Evolutionary conservation across 2,113 vertebrate genomes (phyloP).

Genomic region (Phalacrocorax brasilianus): DNA sequence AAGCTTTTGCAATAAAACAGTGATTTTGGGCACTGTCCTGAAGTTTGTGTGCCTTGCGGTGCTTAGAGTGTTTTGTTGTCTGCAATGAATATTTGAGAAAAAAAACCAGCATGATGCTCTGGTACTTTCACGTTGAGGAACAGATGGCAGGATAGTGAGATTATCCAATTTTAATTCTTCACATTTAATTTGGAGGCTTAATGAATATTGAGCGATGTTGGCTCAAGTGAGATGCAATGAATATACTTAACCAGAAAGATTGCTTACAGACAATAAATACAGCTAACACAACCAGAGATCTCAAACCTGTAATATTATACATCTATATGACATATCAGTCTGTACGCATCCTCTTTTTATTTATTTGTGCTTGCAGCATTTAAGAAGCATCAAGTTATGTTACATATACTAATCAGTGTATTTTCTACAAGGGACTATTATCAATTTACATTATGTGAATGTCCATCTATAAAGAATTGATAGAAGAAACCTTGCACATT

Average conservation of each 20-base stretch:
- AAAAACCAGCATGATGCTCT: not conserved
- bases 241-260: not conserved
- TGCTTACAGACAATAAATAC: not conserved
- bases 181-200: conserved; percentile 28
- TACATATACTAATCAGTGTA: not conserved
- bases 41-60: not conserved
- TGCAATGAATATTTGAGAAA: not conserved
- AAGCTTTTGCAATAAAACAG: not conserved
- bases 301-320: not conserved
- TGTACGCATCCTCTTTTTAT: not conserved
- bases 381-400: not conserved
- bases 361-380: not conserved
- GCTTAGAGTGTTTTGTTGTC: not conserved
- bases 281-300: not conserved
- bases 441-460: not conserved
- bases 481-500: not conserved
- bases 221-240: not conserved
- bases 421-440: not conserved
- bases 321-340: not conserved
- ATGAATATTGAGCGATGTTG: conserved; percentile 1
- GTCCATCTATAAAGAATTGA: not conserved
- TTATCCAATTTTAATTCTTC: conserved; percentile 25
- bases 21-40: not conserved
- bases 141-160: conserved; percentile 24
- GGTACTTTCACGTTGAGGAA: not conserved